Conservation (phyloP, 2,113 vertebrate genomes). For the Suricata suricatta region DNA sequence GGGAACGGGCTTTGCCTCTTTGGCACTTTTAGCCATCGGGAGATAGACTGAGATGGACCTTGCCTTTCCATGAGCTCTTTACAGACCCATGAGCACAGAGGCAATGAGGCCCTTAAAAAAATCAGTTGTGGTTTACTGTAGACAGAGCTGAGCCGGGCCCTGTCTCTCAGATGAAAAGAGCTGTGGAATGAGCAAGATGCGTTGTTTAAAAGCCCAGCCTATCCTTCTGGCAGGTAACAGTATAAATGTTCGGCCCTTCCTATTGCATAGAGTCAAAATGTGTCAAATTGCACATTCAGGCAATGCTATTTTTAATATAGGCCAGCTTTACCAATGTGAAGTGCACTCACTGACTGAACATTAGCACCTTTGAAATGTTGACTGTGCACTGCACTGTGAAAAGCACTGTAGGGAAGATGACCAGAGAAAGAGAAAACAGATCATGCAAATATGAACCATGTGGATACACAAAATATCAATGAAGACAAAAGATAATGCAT, state of each 20-base stretch:
- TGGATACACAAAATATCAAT: neutral
- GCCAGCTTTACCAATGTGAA: neutral
- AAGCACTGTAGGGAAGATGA: neutral
- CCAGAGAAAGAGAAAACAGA: neutral
- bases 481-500: neutral
- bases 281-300: neutral
- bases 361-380: neutral
- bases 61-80: neutral
- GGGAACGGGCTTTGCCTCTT: neutral
- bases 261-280: neutral
- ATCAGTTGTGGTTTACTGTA: neutral
- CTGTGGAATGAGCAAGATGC: neutral
- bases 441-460: neutral
- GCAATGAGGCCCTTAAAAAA: neutral
- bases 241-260: neutral
- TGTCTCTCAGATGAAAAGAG: neutral
- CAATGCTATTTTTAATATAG: neutral
- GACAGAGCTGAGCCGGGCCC: neutral
- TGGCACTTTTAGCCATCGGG: too few relatives aligned
- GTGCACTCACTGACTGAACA: fast-evolving
- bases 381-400: neutral
- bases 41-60: neutral
- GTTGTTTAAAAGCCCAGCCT: neutral
- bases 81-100: neutral
- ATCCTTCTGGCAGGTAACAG: neutral